Percentiles rank a stretch among this genome's conserved stretches.
These are phyloP conservation scores for Idaea straminata DNA, from an alignment of 2,888 invertebrate species.

Conservation along the genomic window DNA sequence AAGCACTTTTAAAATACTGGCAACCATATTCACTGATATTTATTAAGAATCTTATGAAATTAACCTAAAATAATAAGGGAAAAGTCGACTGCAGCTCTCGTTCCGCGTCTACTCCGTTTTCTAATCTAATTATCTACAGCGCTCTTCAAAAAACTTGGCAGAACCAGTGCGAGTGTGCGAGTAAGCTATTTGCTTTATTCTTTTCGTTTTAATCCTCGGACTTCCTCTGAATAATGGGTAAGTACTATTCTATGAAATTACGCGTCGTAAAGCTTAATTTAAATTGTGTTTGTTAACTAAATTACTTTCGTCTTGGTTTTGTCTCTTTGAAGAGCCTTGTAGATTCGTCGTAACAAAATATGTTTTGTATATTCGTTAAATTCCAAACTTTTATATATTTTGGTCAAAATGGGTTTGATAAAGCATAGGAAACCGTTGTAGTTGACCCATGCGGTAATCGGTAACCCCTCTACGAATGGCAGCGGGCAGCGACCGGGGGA, in stretches of 20 bases:
- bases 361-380: neutral
- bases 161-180: slow-evolving; percentile 45
- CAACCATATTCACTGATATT: neutral
- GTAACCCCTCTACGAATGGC: neutral
- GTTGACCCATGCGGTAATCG: slow-evolving; percentile 1
- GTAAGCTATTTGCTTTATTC: slow-evolving; percentile 56
- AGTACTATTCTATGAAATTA: slow-evolving; percentile 36
- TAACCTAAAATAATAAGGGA: slow-evolving; percentile 28
- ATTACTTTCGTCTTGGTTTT: slow-evolving; percentile 22
- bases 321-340: slow-evolving; percentile 9
- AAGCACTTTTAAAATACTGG: neutral
- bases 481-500: slow-evolving; percentile 32
- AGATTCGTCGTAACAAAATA: neutral
- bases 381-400: neutral
- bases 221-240: slow-evolving; percentile 42
- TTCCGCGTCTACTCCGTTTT: slow-evolving; percentile 44
- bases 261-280: slow-evolving; percentile 29
- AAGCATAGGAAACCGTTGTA: neutral
- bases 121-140: slow-evolving; percentile 69
- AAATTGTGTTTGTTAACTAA: slow-evolving; percentile 30
- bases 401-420: neutral
- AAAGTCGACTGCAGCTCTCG: slow-evolving; percentile 34
- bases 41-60: neutral
- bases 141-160: slow-evolving; percentile 59
- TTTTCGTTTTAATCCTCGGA: slow-evolving; percentile 42